These are phyloP conservation scores for Megamerina dolium DNA, from an alignment of 2,888 invertebrate species.

Conservation along the genomic window DNA sequence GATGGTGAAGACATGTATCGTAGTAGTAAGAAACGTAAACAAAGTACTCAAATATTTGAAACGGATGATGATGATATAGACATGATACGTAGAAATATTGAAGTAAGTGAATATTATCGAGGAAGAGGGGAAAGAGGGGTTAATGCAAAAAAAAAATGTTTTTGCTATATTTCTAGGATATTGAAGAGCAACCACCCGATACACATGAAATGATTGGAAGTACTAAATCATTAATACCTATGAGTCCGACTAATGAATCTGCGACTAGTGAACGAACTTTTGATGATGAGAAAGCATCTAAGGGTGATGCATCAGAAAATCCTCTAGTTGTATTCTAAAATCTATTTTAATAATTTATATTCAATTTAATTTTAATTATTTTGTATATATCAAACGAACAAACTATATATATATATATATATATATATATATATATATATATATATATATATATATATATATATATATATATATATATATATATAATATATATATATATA, in stretches of 20 bases:
- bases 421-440: no score
- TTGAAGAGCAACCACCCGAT: conserved; percentile 28
- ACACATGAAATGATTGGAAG: conserved; percentile 45
- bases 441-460: background rate
- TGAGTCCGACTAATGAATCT: conserved; percentile 41
- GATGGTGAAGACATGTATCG: conserved; percentile 39
- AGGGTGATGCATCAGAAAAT: conserved; percentile 42
- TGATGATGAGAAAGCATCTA: conserved; percentile 39
- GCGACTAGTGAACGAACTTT: conserved; percentile 34
- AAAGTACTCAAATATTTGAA: conserved; percentile 30
- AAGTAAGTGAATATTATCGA: no score
- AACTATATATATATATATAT: background rate
- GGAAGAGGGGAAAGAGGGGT: no score
- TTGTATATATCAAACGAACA: background rate
- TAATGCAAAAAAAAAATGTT: no score
- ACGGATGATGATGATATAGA: conserved; percentile 38
- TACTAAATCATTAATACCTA: conserved; percentile 45
- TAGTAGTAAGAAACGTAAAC: conserved; percentile 20
- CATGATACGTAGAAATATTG: conserved; percentile 28
- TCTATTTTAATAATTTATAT: background rate
- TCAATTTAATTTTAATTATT: background rate
- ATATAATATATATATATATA: background rate
- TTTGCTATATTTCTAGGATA: background rate
- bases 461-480: background rate
- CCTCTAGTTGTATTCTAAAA: conserved; percentile 44